Conservation (phyloP, 2,797 vertebrate genomes). For the Sarcoramphus papa region DNA sequence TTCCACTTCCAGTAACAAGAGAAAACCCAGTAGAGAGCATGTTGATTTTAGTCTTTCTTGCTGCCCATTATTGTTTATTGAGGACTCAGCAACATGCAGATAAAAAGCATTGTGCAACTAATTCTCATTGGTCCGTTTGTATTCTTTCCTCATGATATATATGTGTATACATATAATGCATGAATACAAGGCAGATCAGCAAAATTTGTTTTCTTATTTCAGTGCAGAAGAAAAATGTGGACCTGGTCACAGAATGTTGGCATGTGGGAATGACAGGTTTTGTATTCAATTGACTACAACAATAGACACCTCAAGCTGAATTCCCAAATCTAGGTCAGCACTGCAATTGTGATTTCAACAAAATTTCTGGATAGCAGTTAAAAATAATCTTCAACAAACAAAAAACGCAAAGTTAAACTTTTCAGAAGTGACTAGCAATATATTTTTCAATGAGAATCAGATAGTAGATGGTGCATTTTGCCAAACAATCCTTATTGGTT, state of each 20-base stretch:
- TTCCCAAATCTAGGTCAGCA: not conserved
- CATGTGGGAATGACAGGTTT: not conserved
- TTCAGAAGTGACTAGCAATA: not conserved
- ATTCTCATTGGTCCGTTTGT: not conserved
- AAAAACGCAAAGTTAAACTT: not conserved
- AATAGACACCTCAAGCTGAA: not conserved
- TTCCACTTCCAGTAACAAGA: not conserved
- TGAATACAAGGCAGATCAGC: not conserved
- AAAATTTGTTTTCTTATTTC: not conserved
- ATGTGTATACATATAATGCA: not conserved
- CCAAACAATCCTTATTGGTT: not conserved
- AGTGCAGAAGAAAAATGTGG: not conserved
- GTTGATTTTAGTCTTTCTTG: not conserved
- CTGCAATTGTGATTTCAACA: not conserved
- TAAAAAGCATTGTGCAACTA: not conserved
- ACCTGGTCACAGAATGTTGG: not conserved
- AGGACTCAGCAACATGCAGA: not conserved
- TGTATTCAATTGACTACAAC: not conserved
- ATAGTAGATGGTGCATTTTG: not conserved
- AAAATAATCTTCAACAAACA: not conserved
- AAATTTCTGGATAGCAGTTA: not conserved
- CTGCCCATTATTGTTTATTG: not conserved
- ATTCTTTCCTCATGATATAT: not conserved
- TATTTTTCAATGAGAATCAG: not conserved
- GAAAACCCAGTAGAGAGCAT: not conserved